A percentile compares a stretch with the other conserved stretches of the same genome.
These are phyloP conservation scores for Centrocercus urophasianus DNA, from an alignment of 2,113 vertebrate species.

Conservation along the genomic window DNA sequence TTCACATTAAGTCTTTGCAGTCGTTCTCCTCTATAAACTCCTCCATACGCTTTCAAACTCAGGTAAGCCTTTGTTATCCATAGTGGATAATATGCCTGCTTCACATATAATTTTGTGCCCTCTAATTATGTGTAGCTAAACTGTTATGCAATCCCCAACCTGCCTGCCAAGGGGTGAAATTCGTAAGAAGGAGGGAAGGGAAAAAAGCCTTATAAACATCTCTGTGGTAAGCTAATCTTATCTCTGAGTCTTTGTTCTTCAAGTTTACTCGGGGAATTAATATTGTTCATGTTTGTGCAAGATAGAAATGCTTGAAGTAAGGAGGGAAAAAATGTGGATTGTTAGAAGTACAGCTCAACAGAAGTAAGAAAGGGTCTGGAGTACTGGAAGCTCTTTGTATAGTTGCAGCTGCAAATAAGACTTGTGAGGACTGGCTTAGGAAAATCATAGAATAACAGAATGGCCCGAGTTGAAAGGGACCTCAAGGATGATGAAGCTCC, in stretches of 20 bases:
- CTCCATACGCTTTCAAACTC: not conserved
- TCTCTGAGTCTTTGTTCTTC: constrained; percentile 40
- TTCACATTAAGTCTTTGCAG: not conserved
- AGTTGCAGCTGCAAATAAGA: not conserved
- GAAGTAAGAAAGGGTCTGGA: not conserved
- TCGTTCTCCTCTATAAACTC: not conserved
- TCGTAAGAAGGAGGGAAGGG: not conserved
- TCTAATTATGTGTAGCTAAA: not conserved
- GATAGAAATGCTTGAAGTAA: not conserved
- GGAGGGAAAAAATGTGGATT: accelerated
- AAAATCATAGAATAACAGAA: too few relatives aligned
- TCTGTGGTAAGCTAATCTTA: constrained; percentile 34
- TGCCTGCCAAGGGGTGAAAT: constrained; percentile 7
- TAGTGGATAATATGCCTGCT: not conserved
- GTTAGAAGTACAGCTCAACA: not conserved
- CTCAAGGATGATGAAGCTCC: too few relatives aligned
- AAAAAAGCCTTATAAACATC: not conserved
- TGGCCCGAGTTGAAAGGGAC: too few relatives aligned
- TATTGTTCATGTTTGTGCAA: not conserved
- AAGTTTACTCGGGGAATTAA: not conserved
- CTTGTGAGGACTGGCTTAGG: not conserved
- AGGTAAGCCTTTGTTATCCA: not conserved
- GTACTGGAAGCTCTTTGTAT: not conserved
- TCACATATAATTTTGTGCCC: not conserved
- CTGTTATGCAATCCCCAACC: not conserved